phyloP scores from a whole-genome alignment of 2,797 vertebrate genomes.

The Bryconaethiops microstoma region DNA sequence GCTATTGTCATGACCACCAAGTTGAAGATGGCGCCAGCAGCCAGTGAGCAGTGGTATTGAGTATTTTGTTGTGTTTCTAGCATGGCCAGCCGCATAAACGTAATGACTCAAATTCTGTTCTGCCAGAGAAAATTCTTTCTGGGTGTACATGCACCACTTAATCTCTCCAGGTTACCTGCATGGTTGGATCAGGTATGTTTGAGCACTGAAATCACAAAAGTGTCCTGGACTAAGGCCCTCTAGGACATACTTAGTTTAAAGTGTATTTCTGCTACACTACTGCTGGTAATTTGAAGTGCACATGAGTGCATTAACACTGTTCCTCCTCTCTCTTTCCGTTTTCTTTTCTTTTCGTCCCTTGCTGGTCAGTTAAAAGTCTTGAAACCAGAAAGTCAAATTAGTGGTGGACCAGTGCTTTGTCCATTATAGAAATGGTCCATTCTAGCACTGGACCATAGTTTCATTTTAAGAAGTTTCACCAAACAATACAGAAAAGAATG shows the following conservation, averaged over 20 bases:
- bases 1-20: not conserved
- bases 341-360: not conserved
- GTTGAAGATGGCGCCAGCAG: not conserved
- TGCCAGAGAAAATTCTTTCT: not conserved
- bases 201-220: not conserved
- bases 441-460: not conserved
- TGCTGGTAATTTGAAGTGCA: not conserved
- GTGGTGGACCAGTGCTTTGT: not conserved
- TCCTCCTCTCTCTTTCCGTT: not conserved
- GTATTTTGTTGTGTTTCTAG: not conserved
- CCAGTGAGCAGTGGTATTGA: not conserved
- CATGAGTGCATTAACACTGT: too few species aligned
- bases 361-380: not conserved
- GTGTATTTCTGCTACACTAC: conserved; percentile 4
- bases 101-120: not conserved
- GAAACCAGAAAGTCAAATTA: not conserved
- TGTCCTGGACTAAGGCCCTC: not conserved
- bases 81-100: not conserved
- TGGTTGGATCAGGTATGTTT: not conserved
- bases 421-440: not conserved
- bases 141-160: not conserved
- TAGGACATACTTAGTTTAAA: not conserved
- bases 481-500: not conserved
- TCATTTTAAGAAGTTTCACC: not conserved
- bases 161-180: not conserved